Base-by-base conservation (phyloP, 1,140 invertebrate species). In the Bicyclus anynana region DNA sequence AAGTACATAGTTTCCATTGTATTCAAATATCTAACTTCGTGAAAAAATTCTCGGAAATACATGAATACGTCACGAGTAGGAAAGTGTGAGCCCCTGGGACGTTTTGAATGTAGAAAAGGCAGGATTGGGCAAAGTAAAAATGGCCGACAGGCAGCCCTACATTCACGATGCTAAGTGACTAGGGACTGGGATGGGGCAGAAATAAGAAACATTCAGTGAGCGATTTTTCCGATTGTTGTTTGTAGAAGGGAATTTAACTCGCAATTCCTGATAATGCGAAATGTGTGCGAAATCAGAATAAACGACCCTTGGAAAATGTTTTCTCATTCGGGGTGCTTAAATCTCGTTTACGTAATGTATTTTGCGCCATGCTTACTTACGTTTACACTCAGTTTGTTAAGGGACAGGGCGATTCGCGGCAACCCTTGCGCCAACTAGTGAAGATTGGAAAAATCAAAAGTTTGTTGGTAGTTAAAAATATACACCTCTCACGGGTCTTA, bases 111-210 rank as follows among this genome's bases (percentile, higher is more conserved):
- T 23, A 23, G 23, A 23, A 23, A 23, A 7, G 7, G 23, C 10
- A 1, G 18, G 3, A 44, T 20, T 44, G 17, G 21, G 14, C 12
- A 38, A 5, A 38, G 14, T 5, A 17, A 38, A 12, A 44, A 20
- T 9, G 18, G 5, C 3, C 13, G 44, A n/a, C 44, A 47, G 44
- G 20, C 44, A 47, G 13, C 44, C 44, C 44, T 47, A 27, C 27
- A 13, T 82, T 79, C 78, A 76, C 75, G 67, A 69, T 77, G 69
- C 65, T 73, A 80, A 81, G 78, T 83, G 68, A 80, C 72, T 80
- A n/a, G 29, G 29, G 29, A 12, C 29, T 12, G 29, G 10, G 10
- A 7, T 10, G 59, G 55, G 62, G 59, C 38, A 67, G 57, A 65
- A 78, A 78, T 72, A 69, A 69, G 75, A 68, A 69, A 74, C 62